Conservation (phyloP, 2,797 vertebrate species). For the Acipenser ruthenus region DNA sequence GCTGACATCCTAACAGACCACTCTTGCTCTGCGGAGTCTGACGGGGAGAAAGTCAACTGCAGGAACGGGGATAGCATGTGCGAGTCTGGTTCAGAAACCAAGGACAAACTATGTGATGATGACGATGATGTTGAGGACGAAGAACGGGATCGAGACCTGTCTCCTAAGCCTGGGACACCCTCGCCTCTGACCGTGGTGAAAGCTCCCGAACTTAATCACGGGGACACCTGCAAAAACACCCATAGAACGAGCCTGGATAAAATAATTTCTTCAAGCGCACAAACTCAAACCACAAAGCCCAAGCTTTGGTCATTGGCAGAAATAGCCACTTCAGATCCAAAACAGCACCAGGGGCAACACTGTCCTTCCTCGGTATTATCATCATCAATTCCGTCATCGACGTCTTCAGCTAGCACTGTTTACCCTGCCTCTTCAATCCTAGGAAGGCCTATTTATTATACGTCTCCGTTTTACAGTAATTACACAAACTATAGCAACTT, state of each 20-base stretch:
- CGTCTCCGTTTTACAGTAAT: constrained; percentile 93
- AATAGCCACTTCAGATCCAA: constrained; percentile 95
- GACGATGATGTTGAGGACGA: constrained; percentile 51
- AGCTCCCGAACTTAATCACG: constrained; percentile 69
- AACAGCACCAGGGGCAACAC: constrained; percentile 65
- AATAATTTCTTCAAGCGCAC: constrained; percentile 62
- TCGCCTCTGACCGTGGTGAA: constrained; percentile 82
- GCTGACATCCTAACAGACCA: constrained; percentile 92
- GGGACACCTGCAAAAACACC: constrained; percentile 54
- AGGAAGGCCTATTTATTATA: constrained; percentile 94
- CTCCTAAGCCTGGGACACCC: constrained; percentile 72
- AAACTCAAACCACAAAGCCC: constrained; percentile 75
- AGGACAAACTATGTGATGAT: constrained; percentile 71
- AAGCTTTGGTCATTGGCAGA: constrained; percentile 96
- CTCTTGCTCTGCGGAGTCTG: constrained; percentile 89
- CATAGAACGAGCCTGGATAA: constrained; percentile 53
- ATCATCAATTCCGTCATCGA: constrained; percentile 62
- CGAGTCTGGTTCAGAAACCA: constrained; percentile 64
- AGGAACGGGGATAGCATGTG: constrained; percentile 64
- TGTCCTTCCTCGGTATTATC: constrained; percentile 65
- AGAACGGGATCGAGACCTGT: constrained; percentile 46
- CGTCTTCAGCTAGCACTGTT: constrained; percentile 70
- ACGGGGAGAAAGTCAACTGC: constrained; percentile 80
- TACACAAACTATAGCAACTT: constrained; percentile 98
- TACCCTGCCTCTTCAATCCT: constrained; percentile 84